Base-by-base conservation (phyloP, 2,888 invertebrate species). In the Cantharis nigra region DNA sequence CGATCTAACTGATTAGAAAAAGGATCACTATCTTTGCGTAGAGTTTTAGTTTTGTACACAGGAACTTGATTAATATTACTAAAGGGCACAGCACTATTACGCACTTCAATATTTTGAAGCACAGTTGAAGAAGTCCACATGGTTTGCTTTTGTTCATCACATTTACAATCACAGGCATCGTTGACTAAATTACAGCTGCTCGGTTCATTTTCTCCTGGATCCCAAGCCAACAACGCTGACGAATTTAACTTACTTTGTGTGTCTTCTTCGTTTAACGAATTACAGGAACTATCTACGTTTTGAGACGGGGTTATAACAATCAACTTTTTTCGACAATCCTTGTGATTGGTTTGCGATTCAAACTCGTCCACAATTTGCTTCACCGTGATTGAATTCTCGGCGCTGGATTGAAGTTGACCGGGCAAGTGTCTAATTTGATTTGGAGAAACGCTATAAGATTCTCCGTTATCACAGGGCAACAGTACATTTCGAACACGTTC, bases 391-490 rank as follows among this genome's bases (percentile, higher is more conserved):
- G 30, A 2, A 9, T 67, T 74, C 23, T 77, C 79, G 9, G 14
- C 14, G 20, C 77, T 77, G 69, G 69, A 26, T 30, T 85, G 80
- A 86, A 87, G 82, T 81, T 87, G 64, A 79, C 87, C 84, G 81
- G 95, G 94, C 81, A 97, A 90, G 84, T 96, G 93, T 80, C 96
- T 93, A 84, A 96, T 96, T 90, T 96, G 95, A 88, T 97, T 97
- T 83, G 96, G 97, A 69, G 97, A 96, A 28, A 97, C 96, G 87
- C 96, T 96, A 89, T 97, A 97, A 82, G 94, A 94, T 83, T 94
- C 92, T 62, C 96, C 97, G 87, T 95, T 95, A 84, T 94, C 94
- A 86, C 95, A 96, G 1, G 96, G 95, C 92, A 96, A 94, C 80
- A 96, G 90, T 87, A 95, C 93, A 87, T 96, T 95, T 69, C 94